Evolutionary conservation across 2,113 vertebrate genomes (phyloP), one percentile per base, ranked within the genome.

Genomic region (Podocnemis expansa): DNA sequence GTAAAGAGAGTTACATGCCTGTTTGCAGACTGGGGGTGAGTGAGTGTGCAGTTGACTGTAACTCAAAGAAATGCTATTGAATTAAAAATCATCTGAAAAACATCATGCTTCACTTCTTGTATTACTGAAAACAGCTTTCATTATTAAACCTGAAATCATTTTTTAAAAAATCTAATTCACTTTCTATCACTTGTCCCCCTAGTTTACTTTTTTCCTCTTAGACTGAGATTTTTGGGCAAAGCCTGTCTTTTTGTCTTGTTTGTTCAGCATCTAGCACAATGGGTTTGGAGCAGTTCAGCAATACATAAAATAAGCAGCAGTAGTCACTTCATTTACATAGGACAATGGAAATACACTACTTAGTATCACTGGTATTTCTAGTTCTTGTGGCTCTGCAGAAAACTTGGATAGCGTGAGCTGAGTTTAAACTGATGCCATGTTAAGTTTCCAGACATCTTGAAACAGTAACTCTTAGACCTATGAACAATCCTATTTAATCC

Each of bases 221-320:
- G 10, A 13, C 11, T 38, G 38, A 43, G 41, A 75, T 22, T 22
- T 43, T 16, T 67, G 38, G 38, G 70, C 70, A 25, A 10, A 82
- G 19, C 81, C 60, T n/a, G 60, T 67, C 78, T 90, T 78, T 58
- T 91, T 43, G 76, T 81, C 41, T 41, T 73, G 22, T 73, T 43
- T 73, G 38, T 73, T 13, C 27, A 54, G n/a, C 0, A 0, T 58
- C 47, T 84, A 17, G 38, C 54, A 56, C 70, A 55, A 76, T 47
- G 52, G 25, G 19, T 49, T 82, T 67, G 80, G 31, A 84, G 41
- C 2, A 0, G 34, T 82, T 45, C 29, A 1, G 0, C 78, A 54
- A 4, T 0, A 84, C 0, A 0, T 4, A 6, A 27, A 76, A 0
- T 0, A 31, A 84, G 25, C 51, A 87, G 79, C 73, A 94, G 85